A percentile compares a stretch with the other conserved stretches of the same genome.
Evolutionary conservation across 2,113 vertebrate species (phyloP).

Genomic region (Mastomys natalensis): DNA sequence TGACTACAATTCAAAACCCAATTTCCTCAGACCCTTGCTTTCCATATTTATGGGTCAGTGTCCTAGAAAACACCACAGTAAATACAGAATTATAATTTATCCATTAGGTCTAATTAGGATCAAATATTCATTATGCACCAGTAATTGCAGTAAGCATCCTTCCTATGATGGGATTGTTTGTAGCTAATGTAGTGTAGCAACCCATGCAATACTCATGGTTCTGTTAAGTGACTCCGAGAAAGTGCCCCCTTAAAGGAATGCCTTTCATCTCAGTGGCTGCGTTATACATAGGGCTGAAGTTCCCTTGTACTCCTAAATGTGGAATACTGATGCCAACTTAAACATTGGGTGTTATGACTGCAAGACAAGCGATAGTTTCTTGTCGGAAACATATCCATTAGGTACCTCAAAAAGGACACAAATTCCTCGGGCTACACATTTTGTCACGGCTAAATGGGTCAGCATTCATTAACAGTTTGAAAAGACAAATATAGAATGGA

Average conservation of each 20-base stretch:
- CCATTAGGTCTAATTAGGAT: constrained; percentile 88
- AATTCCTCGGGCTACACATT: constrained; percentile 36
- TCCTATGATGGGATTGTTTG: constrained; percentile 85
- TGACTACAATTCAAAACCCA: neutral
- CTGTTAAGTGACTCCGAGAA: constrained; percentile 75
- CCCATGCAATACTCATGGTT: constrained; percentile 73
- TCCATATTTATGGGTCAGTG: neutral
- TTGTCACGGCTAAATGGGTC: constrained; percentile 10
- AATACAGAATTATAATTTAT: constrained; percentile 68
- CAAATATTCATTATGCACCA: constrained; percentile 83
- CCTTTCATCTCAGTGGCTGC: constrained; percentile 74
- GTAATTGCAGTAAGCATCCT: constrained; percentile 76
- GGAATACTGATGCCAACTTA: constrained; percentile 37
- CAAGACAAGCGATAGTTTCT: constrained; percentile 38
- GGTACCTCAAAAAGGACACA: neutral
- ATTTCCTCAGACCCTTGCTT: neutral
- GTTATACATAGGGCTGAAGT: constrained; percentile 6
- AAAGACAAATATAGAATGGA: constrained; percentile 45
- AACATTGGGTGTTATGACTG: constrained; percentile 57
- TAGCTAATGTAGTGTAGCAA: constrained; percentile 83
- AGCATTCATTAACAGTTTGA: constrained; percentile 48
- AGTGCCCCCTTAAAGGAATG: constrained; percentile 56
- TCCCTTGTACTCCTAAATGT: constrained; percentile 45
- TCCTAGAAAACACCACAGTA: constrained; percentile 35
- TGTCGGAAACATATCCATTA: neutral